Evolutionary conservation across 2,113 vertebrate genomes (phyloP), one percentile per base, ranked within the genome.

Genomic region (Callipepla squamata): DNA sequence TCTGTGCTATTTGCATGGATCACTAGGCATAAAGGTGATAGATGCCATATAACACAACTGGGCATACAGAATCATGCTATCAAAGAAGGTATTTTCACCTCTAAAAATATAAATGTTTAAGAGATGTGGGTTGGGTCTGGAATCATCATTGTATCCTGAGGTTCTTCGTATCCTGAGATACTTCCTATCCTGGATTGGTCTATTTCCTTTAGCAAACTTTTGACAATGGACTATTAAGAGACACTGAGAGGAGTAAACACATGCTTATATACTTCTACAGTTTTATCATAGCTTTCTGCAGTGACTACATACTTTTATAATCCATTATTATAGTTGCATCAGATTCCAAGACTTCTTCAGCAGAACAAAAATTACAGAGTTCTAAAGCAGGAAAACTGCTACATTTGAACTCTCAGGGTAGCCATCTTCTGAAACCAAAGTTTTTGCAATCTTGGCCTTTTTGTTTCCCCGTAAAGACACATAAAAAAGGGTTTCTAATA

Each of bases 201-300:
- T 63, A 82, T 87, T n/a, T 42, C 28, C 13, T 58, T 77, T 50
- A 72, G 79, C 69, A 44, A 73, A 47, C 34, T 83, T 62, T 80
- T 94, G 75, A 80, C 68, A 95, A 75, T 38, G 80, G 67, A 73
- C 90, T 84, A 53, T 47, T 79, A 50, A 82, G 38, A 72, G 75
- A 84, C 92, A 40, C 19, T 30, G 50, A 57, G 18, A 87, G n/a
- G 40, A 87, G 14, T 55, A 40, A 70, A 58, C 15, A 28, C 40
- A 21, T 22, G 42, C 68, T 69, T 21, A 45, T 30, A 18, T 23
- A 45, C 20, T 34, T 32, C 67, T 90, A 10, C 62, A 61, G 80
- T 77, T 91, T 87, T 48, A 62, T 74, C 10, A 23, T 42, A 67
- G 40, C 44, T 74, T 90, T 79, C 83, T 88, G 85, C 51, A 67